phyloP scores from a whole-genome alignment of 2,797 vertebrate genomes.

The Macrochelys suwanniensis region DNA sequence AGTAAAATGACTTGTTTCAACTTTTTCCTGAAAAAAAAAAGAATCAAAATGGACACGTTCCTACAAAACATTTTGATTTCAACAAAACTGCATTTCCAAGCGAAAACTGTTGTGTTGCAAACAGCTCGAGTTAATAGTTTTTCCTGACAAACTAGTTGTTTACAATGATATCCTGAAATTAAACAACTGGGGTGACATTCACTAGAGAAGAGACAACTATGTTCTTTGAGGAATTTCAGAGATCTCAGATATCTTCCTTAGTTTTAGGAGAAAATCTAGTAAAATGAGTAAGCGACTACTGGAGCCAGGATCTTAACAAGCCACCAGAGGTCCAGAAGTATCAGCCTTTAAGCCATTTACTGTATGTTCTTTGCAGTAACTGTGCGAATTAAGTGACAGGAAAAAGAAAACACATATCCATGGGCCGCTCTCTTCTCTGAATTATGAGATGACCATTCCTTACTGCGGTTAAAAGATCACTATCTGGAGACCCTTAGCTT shows the following conservation, averaged over 20 bases:
- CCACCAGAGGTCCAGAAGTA: background rate
- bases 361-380: background rate
- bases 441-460: background rate
- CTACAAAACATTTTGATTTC: background rate
- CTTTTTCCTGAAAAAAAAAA: background rate
- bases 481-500: background rate
- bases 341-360: background rate
- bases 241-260: background rate
- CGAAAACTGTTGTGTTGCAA: background rate
- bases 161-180: background rate
- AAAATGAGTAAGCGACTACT: background rate
- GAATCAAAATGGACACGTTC: background rate
- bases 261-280: background rate
- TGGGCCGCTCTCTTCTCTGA: background rate
- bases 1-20: background rate
- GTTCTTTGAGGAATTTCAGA: background rate
- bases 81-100: background rate
- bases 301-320: rapidly evolving
- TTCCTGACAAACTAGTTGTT: background rate
- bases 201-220: background rate
- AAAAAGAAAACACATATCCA: background rate
- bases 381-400: background rate
- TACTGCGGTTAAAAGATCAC: background rate
- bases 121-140: background rate
- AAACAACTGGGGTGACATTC: background rate